A percentile compares a stretch with the other conserved stretches of the same genome.
phyloP scores from a whole-genome alignment of 2,888 invertebrate genomes.

The Coenonympha glycerion region DNA sequence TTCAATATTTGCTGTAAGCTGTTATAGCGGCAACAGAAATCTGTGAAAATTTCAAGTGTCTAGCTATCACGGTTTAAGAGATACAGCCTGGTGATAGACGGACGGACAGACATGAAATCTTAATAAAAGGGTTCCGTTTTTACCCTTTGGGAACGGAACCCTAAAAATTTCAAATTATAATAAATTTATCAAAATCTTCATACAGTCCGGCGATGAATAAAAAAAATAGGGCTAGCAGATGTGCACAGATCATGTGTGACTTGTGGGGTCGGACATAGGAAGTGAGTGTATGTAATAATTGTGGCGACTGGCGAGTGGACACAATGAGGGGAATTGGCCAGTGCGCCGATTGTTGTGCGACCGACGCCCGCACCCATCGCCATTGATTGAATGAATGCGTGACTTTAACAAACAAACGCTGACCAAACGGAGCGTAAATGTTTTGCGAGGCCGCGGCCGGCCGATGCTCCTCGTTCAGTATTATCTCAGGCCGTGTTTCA shows the following conservation, averaged over 20 bases:
- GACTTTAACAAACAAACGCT: conserved; percentile 61
- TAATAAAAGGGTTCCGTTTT: too few relatives aligned
- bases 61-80: too few relatives aligned
- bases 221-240: conserved; percentile 52
- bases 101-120: too few relatives aligned
- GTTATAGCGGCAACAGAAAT: too few relatives aligned
- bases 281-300: conserved; percentile 67
- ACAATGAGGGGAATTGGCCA: conserved; percentile 74
- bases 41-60: too few relatives aligned
- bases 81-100: too few relatives aligned
- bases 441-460: conserved; percentile 32
- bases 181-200: neutral
- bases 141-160: too few relatives aligned
- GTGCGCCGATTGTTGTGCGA: conserved; percentile 72
- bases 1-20: too few relatives aligned
- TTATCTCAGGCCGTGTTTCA: conserved; percentile 1
- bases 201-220: conserved; percentile 21
- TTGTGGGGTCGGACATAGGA: conserved; percentile 61
- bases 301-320: conserved; percentile 65
- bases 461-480: conserved; percentile 10
- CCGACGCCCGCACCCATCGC: conserved; percentile 69
- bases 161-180: neutral
- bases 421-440: conserved; percentile 56
- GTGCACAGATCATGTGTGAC: conserved; percentile 41
- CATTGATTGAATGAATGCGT: conserved; percentile 68